Evolutionary conservation across 2,888 invertebrate genomes (phyloP), one percentile per base, ranked within the genome.

Genomic region (Hyles lineata): DNA sequence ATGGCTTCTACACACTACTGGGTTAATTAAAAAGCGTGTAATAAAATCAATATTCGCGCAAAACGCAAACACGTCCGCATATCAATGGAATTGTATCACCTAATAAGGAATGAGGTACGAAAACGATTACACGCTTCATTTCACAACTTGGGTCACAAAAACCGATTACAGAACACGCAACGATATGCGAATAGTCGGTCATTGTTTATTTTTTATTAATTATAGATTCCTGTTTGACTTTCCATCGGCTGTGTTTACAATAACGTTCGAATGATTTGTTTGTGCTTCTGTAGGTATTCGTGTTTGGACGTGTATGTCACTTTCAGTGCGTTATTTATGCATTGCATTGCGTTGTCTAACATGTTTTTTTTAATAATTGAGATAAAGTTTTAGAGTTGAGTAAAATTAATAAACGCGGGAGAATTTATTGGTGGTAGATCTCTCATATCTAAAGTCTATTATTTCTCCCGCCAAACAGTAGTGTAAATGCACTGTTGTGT

Each of bases 181-280:
- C 23, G 11, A 1, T 17, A n/a, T 21, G 21, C 35, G 63, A 19
- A 43, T 29, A 35, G 7, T 3, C 55, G 55, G 55, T 5, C 43
- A 43, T 43, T 67, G 63, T 67, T 67, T 63, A 9, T 21, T 43
- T 67, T 67, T 67, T 62, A 62, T 62, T 67, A 67, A 21, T 67
- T 43, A 17, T 67, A 67, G 63, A 67, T 67, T 67, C 23, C 43
- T 67, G 63, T 67, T 67, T 67, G 43, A 43, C 35, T 67, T 67
- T 50, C 43, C 63, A 67, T 67, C 43, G 63, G 21, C 43, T 67
- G 15, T 25, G 63, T 35, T 43, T 67, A 23, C 55, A 55, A 52
- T 52, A 52, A 7, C n/a, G 55, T 55, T 55, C 55, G 17, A 55
- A n/a, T 23, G 25, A 60, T 60, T 60, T 60, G 23, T 23, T 60